phyloP scores from a whole-genome alignment of 2,797 vertebrate genomes.

The Macrochelys suwanniensis region DNA sequence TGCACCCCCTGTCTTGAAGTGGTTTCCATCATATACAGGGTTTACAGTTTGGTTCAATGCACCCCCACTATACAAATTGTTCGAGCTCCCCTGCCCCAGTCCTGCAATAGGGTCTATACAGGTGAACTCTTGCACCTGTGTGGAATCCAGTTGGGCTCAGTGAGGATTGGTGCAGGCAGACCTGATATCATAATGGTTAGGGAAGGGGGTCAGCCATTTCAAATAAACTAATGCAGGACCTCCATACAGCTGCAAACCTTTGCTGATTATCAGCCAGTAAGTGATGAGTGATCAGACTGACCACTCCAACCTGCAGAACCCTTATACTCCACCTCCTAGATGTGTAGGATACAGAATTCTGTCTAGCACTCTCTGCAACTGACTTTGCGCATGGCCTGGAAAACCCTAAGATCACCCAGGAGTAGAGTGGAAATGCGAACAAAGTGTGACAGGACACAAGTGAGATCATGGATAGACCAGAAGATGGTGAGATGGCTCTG shows the following conservation, averaged over 20 bases:
- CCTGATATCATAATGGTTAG: accelerated
- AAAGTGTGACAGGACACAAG: slow-evolving; percentile 75
- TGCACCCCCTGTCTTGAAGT: too few relatives aligned
- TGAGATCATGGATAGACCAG: slow-evolving; percentile 59
- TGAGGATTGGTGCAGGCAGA: neutral
- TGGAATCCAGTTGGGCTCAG: neutral
- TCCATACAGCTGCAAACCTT: neutral
- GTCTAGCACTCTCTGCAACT: neutral
- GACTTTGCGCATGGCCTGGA: slow-evolving; percentile 30
- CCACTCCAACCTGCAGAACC: neutral
- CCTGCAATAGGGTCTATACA: accelerated
- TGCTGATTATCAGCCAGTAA: neutral
- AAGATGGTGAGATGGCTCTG: slow-evolving; percentile 61
- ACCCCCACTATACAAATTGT: too few relatives aligned
- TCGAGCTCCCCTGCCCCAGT: too few relatives aligned
- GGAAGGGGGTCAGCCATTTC: neutral
- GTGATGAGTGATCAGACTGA: neutral
- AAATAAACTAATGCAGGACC: neutral
- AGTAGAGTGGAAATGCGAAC: slow-evolving; percentile 76
- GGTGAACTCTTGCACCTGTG: neutral
- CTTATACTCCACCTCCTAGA: neutral
- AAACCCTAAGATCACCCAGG: slow-evolving; percentile 74
- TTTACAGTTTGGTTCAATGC: too few relatives aligned
- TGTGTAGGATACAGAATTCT: slow-evolving; percentile 1
- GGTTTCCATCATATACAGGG: too few relatives aligned